These are phyloP conservation scores for Cassiopea andromeda DNA, from an alignment of 30 jellyfish, hydroid and myxozoan genomes.

Conservation along the genomic window DNA sequence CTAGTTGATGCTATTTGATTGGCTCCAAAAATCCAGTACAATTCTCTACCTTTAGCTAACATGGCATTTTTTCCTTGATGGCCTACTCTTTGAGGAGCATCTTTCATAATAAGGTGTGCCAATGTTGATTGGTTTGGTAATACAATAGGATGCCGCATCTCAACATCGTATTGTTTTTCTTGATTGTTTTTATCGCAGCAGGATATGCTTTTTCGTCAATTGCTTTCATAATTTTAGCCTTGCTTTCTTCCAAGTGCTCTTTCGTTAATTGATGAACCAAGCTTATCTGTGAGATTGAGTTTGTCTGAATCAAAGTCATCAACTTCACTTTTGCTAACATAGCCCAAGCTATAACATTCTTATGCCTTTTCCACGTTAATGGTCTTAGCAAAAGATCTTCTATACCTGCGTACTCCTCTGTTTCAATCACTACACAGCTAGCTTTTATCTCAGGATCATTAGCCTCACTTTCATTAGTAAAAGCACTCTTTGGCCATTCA, in stretches of 20 bases:
- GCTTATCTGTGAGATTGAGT: constrained; percentile 7
- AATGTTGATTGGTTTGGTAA: constrained; percentile 38
- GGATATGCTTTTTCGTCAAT: constrained; percentile 30
- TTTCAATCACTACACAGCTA: constrained; percentile 50
- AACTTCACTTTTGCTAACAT: constrained; percentile 21
- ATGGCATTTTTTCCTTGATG: constrained; percentile 44
- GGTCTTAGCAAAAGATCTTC: constrained; percentile 31
- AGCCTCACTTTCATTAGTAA: constrained; percentile 12
- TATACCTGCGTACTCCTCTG: constrained; percentile 28
- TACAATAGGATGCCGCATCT: constrained; percentile 65
- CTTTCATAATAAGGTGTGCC: constrained; percentile 39
- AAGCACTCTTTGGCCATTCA: constrained; percentile 54
- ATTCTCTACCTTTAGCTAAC: constrained; percentile 33
- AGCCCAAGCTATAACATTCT: constrained; percentile 56
- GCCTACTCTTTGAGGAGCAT: constrained; percentile 50
- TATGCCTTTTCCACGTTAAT: constrained; percentile 34
- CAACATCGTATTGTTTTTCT: constrained; percentile 34
- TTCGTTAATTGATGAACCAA: constrained; percentile 28
- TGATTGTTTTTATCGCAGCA: constrained; percentile 30
- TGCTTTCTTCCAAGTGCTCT: constrained; percentile 9
- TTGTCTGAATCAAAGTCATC: constrained; percentile 2
- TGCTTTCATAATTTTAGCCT: constrained; percentile 20
- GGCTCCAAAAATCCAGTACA: constrained; percentile 41
- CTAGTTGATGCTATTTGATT: constrained; percentile 34
- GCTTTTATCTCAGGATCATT: constrained; percentile 53